Conservation (phyloP, 2,888 invertebrate species). For the Eustalomyia histrio region DNA sequence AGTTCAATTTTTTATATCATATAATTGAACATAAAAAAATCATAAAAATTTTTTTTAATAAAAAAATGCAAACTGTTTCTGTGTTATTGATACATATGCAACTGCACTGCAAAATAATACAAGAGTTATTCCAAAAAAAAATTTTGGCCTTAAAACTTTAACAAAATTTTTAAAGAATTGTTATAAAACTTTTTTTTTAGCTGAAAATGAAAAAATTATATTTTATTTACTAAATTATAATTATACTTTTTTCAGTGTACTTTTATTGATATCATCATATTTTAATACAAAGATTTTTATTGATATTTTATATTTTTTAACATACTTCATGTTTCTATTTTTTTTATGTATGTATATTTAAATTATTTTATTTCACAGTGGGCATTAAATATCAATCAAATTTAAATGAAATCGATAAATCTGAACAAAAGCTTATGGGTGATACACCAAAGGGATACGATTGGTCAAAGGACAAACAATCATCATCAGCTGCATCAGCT, state of each 20-base stretch:
- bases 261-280: too few relatives aligned
- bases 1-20: slow-evolving; percentile 68
- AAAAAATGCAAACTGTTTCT: background rate
- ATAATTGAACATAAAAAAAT: slow-evolving; percentile 13
- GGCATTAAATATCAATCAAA: slow-evolving; percentile 87
- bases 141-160: too few relatives aligned
- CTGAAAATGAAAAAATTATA: too few relatives aligned
- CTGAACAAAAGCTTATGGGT: slow-evolving; percentile 85
- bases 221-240: too few relatives aligned
- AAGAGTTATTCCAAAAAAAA: too few relatives aligned
- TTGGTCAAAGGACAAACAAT: slow-evolving; percentile 76
- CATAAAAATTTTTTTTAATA: slow-evolving; percentile 10
- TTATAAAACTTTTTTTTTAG: too few relatives aligned
- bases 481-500: slow-evolving; percentile 52
- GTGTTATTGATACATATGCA: too few relatives aligned
- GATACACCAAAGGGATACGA: slow-evolving; percentile 77
- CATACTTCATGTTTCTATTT: too few relatives aligned
- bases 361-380: slow-evolving; percentile 75
- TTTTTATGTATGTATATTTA: too few relatives aligned
- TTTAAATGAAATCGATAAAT: slow-evolving; percentile 89
- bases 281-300: slow-evolving; percentile 19
- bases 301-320: slow-evolving; percentile 19
- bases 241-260: background rate
- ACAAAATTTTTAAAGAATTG: too few relatives aligned
- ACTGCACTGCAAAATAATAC: too few relatives aligned